These are phyloP conservation scores for Panurus biarmicus DNA, from an alignment of 2,113 vertebrate genomes.

Conservation along the genomic window DNA sequence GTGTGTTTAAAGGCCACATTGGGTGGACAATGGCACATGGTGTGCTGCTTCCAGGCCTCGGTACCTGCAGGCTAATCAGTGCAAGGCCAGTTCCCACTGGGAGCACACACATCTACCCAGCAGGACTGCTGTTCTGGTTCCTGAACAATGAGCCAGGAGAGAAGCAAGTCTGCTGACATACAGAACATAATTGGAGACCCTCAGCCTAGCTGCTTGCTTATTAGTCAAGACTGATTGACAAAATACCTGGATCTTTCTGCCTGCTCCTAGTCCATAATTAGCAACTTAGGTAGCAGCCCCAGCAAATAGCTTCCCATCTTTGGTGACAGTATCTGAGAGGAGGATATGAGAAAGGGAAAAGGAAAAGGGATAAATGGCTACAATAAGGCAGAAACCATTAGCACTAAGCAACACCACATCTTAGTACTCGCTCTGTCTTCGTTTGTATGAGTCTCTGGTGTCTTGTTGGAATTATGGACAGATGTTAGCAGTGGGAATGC, in stretches of 20 bases:
- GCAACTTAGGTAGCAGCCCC: not conserved
- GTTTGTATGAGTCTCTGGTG: not conserved
- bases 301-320: not conserved
- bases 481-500: not conserved
- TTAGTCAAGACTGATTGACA: slow-evolving; percentile 16
- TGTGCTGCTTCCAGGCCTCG: not conserved
- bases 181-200: not conserved
- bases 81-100: not conserved
- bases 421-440: not conserved
- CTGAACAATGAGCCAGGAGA: not conserved
- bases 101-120: not conserved
- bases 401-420: not conserved
- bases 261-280: slow-evolving; percentile 7
- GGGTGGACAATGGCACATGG: rapidly evolving
- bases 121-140: not conserved
- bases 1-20: not conserved
- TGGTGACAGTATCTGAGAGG: not conserved
- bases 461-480: not conserved
- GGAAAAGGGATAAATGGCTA: not conserved
- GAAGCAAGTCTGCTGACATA: not conserved
- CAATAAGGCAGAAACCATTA: not conserved
- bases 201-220: not conserved
- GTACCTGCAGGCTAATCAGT: not conserved
- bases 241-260: not conserved
- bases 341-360: not conserved